Base-by-base conservation (phyloP, 2,113 vertebrate species). In the Malurus elegans region DNA sequence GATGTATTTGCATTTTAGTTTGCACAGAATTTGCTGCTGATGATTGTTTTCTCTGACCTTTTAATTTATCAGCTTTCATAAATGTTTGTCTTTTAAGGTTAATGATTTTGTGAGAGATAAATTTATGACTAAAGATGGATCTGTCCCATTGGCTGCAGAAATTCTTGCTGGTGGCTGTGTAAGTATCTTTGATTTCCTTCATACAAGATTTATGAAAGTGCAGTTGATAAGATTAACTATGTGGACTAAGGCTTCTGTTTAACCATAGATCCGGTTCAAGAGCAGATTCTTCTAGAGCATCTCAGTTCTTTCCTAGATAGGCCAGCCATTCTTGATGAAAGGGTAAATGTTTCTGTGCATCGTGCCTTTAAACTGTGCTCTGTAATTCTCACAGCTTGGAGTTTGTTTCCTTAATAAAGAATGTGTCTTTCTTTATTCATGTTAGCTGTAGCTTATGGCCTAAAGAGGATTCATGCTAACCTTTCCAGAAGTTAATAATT, bases 71-170 rank as follows among this genome's bases (percentile, higher is more conserved):
- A n/a, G 7, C 67, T 94, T 87, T 85, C 50, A 23, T 89, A 58
- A 80, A 57, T 79, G 38, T 89, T 97, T 91, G 50, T 93, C 97
- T 96, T 97, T 97, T 54, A 94, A 99, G 99, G 98, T 99, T 95
- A 99, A 99, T 86, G 98, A 99, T 97, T 99, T 99, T 97, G 98
- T 99, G 92, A 97, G 98, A 96, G 99, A 99, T 97, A 99, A 98
- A 90, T 98, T 98, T 72, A 97, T 94, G 80, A 78, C 48, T 95
- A 98, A 93, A 95, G 98, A 99, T 54, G 98, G 98, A 76, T 98
- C 97, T 10, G 97, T 99, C 78, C 98, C 98, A 15, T 79, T 99
- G 53, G 84, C 96, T 48, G 97, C 98, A 74, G 99, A 99, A 96
- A 98, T 99, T 88, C 96, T 99, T 66, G 98, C 98, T 12, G 99